A percentile compares a stretch with the other conserved stretches of the same genome.
Conservation (phyloP, 2,797 vertebrate genomes). For the Ctenopoma kingsleyae region DNA sequence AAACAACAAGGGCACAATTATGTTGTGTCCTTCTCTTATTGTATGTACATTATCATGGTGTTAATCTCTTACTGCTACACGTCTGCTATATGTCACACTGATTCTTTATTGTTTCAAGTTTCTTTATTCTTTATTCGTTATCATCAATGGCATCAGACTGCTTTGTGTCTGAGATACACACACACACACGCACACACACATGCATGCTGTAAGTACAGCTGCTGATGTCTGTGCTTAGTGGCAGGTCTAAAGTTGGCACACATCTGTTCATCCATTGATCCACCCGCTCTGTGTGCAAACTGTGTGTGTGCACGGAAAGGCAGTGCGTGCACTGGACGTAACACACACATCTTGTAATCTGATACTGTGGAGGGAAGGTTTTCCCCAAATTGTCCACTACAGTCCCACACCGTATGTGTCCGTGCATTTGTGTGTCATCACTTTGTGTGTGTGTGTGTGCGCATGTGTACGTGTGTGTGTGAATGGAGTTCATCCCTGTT, state of each 20-base stretch:
- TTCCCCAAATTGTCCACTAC: constrained; percentile 46
- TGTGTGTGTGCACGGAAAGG: constrained; percentile 23
- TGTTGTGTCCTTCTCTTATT: constrained; percentile 21
- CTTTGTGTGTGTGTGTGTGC: constrained; percentile 60
- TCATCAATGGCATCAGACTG: constrained; percentile 19
- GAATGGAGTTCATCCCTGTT: constrained; percentile 78
- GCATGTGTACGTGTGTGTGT: constrained; percentile 62
- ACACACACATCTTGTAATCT: constrained; percentile 42
- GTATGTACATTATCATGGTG: constrained; percentile 33
- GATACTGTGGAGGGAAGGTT: constrained; percentile 38
- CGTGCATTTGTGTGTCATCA: constrained; percentile 5
- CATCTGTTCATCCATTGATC: constrained; percentile 87
- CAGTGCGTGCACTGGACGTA: constrained; percentile 3
- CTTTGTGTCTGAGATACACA: constrained; percentile 36
- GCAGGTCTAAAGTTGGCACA: constrained; percentile 66
- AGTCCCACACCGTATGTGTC: constrained; percentile 56
- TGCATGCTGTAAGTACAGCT: constrained; percentile 34
- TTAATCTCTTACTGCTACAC: constrained; percentile 41
- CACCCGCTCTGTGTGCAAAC: constrained; percentile 24
- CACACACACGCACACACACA: constrained; percentile 6
- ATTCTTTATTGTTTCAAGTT: not conserved
- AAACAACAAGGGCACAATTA: constrained; percentile 9
- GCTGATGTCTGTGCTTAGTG: constrained; percentile 50
- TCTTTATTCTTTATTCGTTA: not conserved
- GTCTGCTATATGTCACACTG: constrained; percentile 2